Base-by-base conservation (phyloP, 1,140 invertebrate genomes). In the Eupeodes corollae region DNA sequence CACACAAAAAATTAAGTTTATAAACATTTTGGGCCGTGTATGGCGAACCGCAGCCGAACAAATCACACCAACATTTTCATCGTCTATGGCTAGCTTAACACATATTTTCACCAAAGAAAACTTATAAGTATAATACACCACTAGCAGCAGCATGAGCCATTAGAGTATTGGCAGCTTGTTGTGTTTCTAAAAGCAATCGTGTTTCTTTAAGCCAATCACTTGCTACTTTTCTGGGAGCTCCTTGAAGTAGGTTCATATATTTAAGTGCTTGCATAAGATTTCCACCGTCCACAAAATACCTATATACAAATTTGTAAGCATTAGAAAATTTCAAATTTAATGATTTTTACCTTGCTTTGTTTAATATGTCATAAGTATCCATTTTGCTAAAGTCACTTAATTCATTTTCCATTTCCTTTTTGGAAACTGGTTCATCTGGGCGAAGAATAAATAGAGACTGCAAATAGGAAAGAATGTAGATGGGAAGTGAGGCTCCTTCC, bases 161-260 rank as follows among this genome's bases (percentile, higher is more conserved):
- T 14, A 98, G 71, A 3, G 86, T 82, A 56, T 88, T 79, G 14
- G 91, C 85, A 18, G 90, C 88, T 69, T 94, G 91, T 59, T 85
- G 77, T n/a, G 89, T 84, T 72, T 97, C 94, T 49, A 98, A 72
- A 52, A 90, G 77, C 14, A 86, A 73, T 44, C 82, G 77, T 1
- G 86, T 78, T 58, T 95, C 91, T 48, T 82, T 78, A 55, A 92
- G 79, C 93, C 93, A 98, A 54, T 88, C 82, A 37, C 66, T 69
- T 2, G 92, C 88, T 5, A 93, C 78, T n/a, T 76, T 74, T 9
- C 84, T 74, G 0, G 93, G 75, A 18, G 88, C 88, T 16, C 93
- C 93, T 57, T 82, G 77, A 18, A 98, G 69, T 35, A 95, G 76
- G 63, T 92, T 93, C 74, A 96, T 84, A 67, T 94, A 95, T 43